Percentiles rank a stretch among this genome's conserved stretches.
Evolutionary conservation across 23 tunicate genomes (phyloP).

Genomic region (Ciona savignyi): DNA sequence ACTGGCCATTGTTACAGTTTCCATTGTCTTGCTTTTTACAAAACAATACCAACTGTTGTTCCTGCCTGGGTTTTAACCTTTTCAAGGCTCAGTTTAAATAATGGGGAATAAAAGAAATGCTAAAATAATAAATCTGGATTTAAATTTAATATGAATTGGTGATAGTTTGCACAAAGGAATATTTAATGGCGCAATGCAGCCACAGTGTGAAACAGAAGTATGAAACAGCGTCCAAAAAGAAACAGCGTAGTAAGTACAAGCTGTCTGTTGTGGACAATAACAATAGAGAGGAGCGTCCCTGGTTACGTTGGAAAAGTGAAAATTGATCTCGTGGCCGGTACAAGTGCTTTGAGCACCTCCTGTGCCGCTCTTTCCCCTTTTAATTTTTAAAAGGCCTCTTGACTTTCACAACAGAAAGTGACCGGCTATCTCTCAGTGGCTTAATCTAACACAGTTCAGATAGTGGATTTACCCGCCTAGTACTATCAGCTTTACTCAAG

Average conservation of each 20-base stretch:
- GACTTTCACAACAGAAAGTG: constrained; percentile 1
- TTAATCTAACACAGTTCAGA: not conserved
- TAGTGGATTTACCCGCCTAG: not conserved
- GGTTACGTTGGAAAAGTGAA: constrained; percentile 1
- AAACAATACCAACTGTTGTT: not conserved
- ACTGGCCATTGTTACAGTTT: not conserved
- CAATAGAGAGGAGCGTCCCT: constrained; percentile 19
- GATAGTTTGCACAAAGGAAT: not conserved
- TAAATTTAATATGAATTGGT: not conserved
- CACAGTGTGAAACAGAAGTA: not conserved
- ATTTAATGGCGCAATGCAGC: not conserved
- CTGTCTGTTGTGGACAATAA: not conserved
- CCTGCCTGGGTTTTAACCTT: not conserved
- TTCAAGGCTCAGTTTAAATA: not conserved
- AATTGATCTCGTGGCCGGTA: not conserved
- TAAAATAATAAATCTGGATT: not conserved
- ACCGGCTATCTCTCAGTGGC: not conserved
- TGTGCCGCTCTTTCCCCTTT: not conserved
- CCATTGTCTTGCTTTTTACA: not conserved
- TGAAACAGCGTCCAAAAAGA: not conserved
- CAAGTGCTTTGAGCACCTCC: not conserved
- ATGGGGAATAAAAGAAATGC: not conserved
- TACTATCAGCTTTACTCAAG: not conserved
- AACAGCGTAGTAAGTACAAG: not conserved
- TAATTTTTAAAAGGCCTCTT: constrained; percentile 1